Evolutionary conservation across 2,113 vertebrate genomes (phyloP), one percentile per base, ranked within the genome.

Genomic region (Leptocoma aspasia): DNA sequence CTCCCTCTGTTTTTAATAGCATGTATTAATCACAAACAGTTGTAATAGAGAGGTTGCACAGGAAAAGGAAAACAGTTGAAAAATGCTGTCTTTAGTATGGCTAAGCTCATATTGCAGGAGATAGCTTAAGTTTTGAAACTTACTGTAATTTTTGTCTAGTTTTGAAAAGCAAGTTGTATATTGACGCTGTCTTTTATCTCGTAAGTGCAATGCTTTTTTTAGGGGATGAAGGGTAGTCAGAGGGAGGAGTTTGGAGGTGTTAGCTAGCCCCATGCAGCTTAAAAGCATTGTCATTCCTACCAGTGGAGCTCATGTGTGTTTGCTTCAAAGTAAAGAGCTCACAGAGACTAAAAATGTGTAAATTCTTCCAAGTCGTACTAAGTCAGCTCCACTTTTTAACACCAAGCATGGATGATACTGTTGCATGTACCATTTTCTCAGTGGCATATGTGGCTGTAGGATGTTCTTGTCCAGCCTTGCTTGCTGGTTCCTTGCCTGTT

Each of bases 1-100:
- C 59, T 79, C 49, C 37, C 41, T 90, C 69, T 95, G 68, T 57
- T 95, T 94, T 86, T 92, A 90, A 88, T 90, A 90, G 47, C 52
- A 4, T 39, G 23, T 75, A 49, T 93, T 90, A 96, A 92, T 93
- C 56, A 92, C 60, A 64, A 96, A 33, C 85, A 90, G 39, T 92
- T 93, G 92, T 70, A 83, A 81, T 10, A 23, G 42, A 94, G 71
- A 81, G 39, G 64, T 60, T 93, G 64, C 60, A 53, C 35, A 52
- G 85, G 64, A 81, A 26, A 95, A 85, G 30, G 41, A 82, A 75
- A 91, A 64, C 71, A 71, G 44, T 59, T 68, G 90, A 78, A 89
- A 89, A 94, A 81, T 68, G 49, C 44, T 68, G 61, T 30, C 39
- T 73, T 0, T 53, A 33, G 31, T 20, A 35, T 56, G 47, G 21